Conservation (phyloP, 2,888 invertebrate species). For the Stenichneumon culpator region DNA sequence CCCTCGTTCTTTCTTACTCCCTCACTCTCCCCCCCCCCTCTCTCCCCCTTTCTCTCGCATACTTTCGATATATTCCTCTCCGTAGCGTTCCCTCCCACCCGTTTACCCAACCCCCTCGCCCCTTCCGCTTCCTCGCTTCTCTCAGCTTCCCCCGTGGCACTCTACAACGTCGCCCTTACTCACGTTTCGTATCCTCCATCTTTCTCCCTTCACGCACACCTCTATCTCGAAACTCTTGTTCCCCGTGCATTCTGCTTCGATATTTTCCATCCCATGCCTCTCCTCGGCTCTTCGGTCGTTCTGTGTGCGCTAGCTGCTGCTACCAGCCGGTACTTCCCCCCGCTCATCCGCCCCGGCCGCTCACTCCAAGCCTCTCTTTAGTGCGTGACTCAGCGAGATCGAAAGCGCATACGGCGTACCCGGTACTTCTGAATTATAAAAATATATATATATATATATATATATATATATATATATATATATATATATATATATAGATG, state of each 20-base stretch:
- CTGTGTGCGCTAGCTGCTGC: constrained; percentile 60
- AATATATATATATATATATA: constrained; percentile 11
- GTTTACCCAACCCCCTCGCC: constrained; percentile 43
- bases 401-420: constrained; percentile 74
- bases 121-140: constrained; percentile 39
- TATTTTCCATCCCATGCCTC: constrained; percentile 26
- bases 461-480: background rate
- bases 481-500: background rate
- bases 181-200: background rate
- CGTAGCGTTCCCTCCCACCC: constrained; percentile 19
- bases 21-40: constrained; percentile 25
- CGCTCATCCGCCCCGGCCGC: too few species aligned
- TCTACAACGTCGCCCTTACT: constrained; percentile 4
- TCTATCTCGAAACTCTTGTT: constrained; percentile 39
- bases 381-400: constrained; percentile 82
- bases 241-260: constrained; percentile 32
- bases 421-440: constrained; percentile 52
- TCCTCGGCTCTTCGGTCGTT: constrained; percentile 33
- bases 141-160: constrained; percentile 20
- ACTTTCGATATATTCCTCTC: constrained; percentile 11
- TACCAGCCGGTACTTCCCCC: constrained; percentile 62
- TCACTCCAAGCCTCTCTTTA: constrained; percentile 65
- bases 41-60: constrained; percentile 21
- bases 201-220: constrained; percentile 28
- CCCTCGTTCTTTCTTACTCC: constrained; percentile 52